Evolutionary conservation across 92 coral and sea anemone genomes (phyloP).

Genomic region (Zoanthus gigantus): DNA sequence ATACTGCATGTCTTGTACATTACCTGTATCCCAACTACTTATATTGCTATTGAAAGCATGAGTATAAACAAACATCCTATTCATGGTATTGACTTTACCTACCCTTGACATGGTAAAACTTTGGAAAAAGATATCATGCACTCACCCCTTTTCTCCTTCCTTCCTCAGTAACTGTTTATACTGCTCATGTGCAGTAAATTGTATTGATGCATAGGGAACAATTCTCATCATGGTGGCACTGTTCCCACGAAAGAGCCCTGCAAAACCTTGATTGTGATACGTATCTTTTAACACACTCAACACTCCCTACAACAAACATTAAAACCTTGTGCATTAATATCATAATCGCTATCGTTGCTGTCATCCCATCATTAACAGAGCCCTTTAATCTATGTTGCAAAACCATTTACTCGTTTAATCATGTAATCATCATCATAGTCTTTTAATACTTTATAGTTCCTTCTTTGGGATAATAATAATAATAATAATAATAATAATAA

Average conservation of each 20-base stretch:
- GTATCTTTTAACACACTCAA: slow-evolving; percentile 79
- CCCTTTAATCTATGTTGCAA: too few species aligned
- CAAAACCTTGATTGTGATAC: slow-evolving; percentile 74
- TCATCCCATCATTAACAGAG: not conserved
- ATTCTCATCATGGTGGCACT: slow-evolving; percentile 99
- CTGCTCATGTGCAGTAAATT: slow-evolving; percentile 96
- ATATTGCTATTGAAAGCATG: too few species aligned
- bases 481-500: too few species aligned
- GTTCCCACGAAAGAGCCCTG: slow-evolving; percentile 94
- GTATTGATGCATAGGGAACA: slow-evolving; percentile 96
- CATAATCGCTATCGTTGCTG: not conserved
- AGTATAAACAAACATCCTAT: too few species aligned
- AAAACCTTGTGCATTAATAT: not conserved
- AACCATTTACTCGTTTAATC: too few species aligned
- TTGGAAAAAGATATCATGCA: not conserved
- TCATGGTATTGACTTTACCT: too few species aligned
- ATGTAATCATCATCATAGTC: too few species aligned
- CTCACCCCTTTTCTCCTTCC: slow-evolving; percentile 74
- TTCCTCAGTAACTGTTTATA: slow-evolving; percentile 76
- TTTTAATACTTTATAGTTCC: too few species aligned
- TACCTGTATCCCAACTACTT: too few species aligned
- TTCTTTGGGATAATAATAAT: too few species aligned
- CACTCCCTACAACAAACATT: slow-evolving; percentile 70
- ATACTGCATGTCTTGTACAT: too few species aligned
- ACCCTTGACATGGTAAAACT: not conserved